Evolutionary conservation across 2,888 invertebrate species (phyloP).

Genomic region (Dendrolimus houi): DNA sequence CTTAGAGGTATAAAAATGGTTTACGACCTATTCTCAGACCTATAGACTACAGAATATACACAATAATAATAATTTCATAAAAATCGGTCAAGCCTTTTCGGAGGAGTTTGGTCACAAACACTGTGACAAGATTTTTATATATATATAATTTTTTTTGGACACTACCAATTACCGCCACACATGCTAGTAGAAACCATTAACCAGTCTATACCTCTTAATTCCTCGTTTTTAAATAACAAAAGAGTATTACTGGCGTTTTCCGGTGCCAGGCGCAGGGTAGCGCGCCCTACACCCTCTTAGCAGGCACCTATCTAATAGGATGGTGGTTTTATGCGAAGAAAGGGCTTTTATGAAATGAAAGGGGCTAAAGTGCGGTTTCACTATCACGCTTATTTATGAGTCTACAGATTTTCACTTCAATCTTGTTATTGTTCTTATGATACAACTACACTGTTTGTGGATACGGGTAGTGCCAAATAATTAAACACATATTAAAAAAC

Average conservation of each 20-base stretch:
- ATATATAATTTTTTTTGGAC: too few relatives aligned
- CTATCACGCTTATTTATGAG: slow-evolving; percentile 2
- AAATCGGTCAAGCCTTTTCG: too few relatives aligned
- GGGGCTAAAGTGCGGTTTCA: background rate
- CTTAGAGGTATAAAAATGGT: too few relatives aligned
- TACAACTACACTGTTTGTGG: too few relatives aligned
- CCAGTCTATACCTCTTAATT: slow-evolving; percentile 44
- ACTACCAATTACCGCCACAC: background rate
- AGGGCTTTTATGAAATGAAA: background rate
- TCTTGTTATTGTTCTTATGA: background rate
- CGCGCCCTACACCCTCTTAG: slow-evolving; percentile 41
- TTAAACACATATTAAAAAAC: too few relatives aligned
- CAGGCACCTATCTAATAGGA: slow-evolving; percentile 38
- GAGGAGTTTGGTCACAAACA: too few relatives aligned
- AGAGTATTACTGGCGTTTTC: slow-evolving; percentile 50
- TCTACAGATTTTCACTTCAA: background rate
- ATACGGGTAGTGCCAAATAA: too few relatives aligned
- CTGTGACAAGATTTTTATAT: too few relatives aligned
- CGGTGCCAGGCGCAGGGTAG: slow-evolving; percentile 45
- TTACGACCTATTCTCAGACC: too few relatives aligned
- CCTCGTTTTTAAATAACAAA: slow-evolving; percentile 56
- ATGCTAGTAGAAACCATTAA: background rate
- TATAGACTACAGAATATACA: too few relatives aligned
- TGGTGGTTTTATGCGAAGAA: background rate
- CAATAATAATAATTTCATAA: too few relatives aligned